Conservation (phyloP, 2,113 vertebrate genomes). For the Crotalus horridus region DNA sequence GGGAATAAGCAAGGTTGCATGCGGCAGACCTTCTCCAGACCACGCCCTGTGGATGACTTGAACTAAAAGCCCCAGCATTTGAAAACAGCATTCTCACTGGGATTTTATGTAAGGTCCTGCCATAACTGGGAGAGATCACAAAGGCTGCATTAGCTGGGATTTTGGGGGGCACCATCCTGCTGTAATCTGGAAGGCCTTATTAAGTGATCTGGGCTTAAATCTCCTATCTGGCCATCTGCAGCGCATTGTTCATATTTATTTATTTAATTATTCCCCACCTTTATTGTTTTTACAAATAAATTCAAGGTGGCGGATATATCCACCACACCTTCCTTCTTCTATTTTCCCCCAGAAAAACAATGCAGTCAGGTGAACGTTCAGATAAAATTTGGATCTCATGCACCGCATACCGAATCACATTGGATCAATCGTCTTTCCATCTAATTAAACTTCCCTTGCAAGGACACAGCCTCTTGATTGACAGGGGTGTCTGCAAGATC, state of each 20-base stretch:
- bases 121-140: not conserved
- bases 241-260: not conserved
- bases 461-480: not conserved
- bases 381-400: not conserved
- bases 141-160: not conserved
- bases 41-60: not conserved
- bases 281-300: too few species aligned
- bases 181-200: not conserved
- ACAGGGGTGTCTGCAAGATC: not conserved
- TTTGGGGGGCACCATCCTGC: not conserved
- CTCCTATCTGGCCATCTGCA: not conserved
- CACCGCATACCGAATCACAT: not conserved
- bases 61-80: not conserved
- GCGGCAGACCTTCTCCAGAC: not conserved
- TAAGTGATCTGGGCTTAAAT: not conserved
- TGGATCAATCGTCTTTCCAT: not conserved
- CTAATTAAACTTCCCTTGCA: not conserved
- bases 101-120: not conserved
- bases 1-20: not conserved
- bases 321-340: too few species aligned
- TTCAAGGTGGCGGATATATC: too few species aligned
- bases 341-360: too few species aligned
- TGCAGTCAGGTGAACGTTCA: not conserved
- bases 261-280: too few species aligned
- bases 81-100: not conserved